These are phyloP conservation scores for Emmelina monodactyla DNA, from an alignment of 2,888 invertebrate species.

Conservation along the genomic window DNA sequence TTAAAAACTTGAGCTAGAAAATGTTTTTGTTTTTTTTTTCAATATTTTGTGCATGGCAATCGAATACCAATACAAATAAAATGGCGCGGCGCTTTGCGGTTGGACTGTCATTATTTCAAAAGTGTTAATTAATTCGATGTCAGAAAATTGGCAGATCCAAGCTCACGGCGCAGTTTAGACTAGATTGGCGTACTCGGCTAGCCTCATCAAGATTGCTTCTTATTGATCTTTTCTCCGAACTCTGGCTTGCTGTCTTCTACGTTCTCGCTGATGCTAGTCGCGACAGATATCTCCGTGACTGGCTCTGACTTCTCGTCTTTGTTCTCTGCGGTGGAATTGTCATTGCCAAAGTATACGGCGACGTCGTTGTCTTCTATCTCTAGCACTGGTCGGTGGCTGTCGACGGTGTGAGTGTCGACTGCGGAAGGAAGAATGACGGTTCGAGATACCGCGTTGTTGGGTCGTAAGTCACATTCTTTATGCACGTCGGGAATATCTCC, in stretches of 20 bases:
- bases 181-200: conserved; percentile 22
- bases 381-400: conserved; percentile 30
- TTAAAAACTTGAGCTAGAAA: too few species aligned
- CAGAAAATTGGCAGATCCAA: too few species aligned
- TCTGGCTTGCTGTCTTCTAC: conserved; percentile 24
- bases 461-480: conserved; percentile 44
- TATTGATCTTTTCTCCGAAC: conserved; percentile 35
- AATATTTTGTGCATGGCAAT: too few species aligned
- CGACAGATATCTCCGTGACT: conserved; percentile 55
- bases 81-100: too few species aligned
- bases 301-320: conserved; percentile 27
- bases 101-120: too few species aligned
- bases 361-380: conserved; percentile 66
- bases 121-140: too few species aligned
- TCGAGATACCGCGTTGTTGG: conserved; percentile 48
- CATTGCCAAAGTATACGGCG: conserved; percentile 61
- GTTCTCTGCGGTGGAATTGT: conserved; percentile 16
- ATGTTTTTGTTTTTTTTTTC: too few species aligned
- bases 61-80: too few species aligned
- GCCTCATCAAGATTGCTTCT: conserved; percentile 24
- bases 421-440: conserved; percentile 44
- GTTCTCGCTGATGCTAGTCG: conserved; percentile 52
- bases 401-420: conserved; percentile 22
- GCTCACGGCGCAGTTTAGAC: conserved; percentile 28
- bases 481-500: conserved; percentile 24